Base-by-base conservation (phyloP, 2,888 invertebrate species). In the Tupiocoris notatus region DNA sequence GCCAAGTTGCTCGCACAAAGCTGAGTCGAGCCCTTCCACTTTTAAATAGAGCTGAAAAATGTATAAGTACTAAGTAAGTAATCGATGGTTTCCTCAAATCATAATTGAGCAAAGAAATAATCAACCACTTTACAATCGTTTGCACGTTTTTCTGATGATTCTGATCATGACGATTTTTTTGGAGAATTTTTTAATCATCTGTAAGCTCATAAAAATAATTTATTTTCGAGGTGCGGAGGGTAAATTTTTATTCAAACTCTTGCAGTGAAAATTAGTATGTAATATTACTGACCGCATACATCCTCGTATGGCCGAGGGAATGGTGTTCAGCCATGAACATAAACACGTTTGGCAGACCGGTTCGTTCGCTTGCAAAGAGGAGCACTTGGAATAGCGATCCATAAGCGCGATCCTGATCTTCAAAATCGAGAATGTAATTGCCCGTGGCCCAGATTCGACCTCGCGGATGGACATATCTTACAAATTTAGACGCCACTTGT, bases 371-470 rank as follows among this genome's bases (percentile, higher is more conserved):
- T 0, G 90, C 91, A 1, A 91, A 87, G 7, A 89, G 86, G 78
- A 91, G 84, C 22, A 89, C 85, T 80, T 89, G 88, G 18, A 88
- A 80, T 84, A 88, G 85, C 1, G 88, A 86, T 0, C 89, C 89
- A 77, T 88, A 88, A 65, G 88, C 87, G 77, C 87, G 85, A 54
- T 87, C 87, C 0, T 87, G 87, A 80, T 90, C 89, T n/a, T 89
- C 88, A 80, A 88, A 89, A 78, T 90, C 91, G 80, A 91, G 86
- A 75, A 92, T 86, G 81, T 90, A 90, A 83, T 91, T 91, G 24
- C 90, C 91, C 0, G 91, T 91, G 0, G 89, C 88, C 87, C 91
- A 89, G 25, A 79, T 78, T 16, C 80, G 76, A 17, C 80, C 80
- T 79, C 80, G 79, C 16, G 80, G 80, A 6, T 87, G 86, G 0